These are phyloP conservation scores for Carassius carassius DNA, from an alignment of 2,113 vertebrate species.

Conservation along the genomic window DNA sequence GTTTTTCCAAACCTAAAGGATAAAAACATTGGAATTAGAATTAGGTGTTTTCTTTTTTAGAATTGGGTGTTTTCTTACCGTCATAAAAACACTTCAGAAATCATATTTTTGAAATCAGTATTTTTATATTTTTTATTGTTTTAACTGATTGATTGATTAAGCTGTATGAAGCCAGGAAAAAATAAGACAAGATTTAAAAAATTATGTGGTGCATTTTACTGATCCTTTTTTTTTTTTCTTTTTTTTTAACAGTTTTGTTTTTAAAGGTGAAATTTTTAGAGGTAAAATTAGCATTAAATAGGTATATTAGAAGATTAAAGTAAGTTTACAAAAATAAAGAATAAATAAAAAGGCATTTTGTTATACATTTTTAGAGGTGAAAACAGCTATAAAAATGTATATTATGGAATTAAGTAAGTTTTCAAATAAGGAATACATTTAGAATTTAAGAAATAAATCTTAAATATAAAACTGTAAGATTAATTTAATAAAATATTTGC, in stretches of 20 bases:
- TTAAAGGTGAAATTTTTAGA: not conserved
- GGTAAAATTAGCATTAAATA: not conserved
- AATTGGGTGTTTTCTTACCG: not conserved
- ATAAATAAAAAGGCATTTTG: not conserved
- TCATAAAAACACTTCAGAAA: not conserved
- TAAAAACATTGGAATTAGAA: not conserved
- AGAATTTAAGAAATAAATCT: too few relatives aligned
- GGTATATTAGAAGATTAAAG: not conserved
- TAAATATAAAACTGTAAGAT: not conserved
- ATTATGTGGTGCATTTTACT: too few relatives aligned
- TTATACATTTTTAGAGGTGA: too few relatives aligned
- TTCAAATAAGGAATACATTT: not conserved
- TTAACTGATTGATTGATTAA: too few relatives aligned
- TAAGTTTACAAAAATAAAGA: not conserved
- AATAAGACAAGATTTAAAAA: too few relatives aligned
- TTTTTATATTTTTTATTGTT: too few relatives aligned
- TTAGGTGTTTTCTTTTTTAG: too few relatives aligned
- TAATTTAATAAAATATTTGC: too few relatives aligned
- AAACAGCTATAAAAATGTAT: not conserved
- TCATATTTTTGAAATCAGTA: not conserved
- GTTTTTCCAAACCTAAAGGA: constrained; percentile 56
- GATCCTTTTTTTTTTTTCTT: too few relatives aligned
- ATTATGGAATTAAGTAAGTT: not conserved
- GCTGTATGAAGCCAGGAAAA: too few relatives aligned
- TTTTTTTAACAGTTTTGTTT: not conserved